These are phyloP conservation scores for Gasteruption jaculator DNA, from an alignment of 2,888 invertebrate species.

Conservation along the genomic window DNA sequence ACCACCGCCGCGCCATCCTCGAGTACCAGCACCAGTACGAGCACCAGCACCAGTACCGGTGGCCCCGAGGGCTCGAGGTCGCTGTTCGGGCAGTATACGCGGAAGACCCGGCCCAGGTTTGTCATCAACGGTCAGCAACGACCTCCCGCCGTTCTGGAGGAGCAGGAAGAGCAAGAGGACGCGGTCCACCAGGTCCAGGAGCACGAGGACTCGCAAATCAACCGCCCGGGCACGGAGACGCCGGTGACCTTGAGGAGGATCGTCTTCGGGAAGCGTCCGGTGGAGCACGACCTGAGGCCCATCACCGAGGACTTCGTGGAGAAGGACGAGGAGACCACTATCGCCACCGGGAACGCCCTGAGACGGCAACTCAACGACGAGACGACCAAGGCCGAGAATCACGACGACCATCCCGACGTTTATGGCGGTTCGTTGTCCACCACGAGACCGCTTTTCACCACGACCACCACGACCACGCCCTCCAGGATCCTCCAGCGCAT, in stretches of 20 bases:
- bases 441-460: constrained; percentile 66
- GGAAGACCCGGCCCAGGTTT: constrained; percentile 39
- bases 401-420: constrained; percentile 66
- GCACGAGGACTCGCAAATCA: constrained; percentile 44
- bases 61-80: constrained; percentile 39
- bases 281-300: constrained; percentile 45
- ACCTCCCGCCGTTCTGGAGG: constrained; percentile 32
- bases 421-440: constrained; percentile 65
- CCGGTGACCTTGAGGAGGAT: constrained; percentile 31
- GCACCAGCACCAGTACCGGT: constrained; percentile 44
- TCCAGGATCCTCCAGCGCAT: constrained; percentile 55
- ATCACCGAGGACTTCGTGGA: constrained; percentile 47
- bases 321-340: constrained; percentile 49
- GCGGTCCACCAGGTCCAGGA: too few species aligned
- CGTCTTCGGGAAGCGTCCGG: constrained; percentile 41
- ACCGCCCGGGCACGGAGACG: constrained; percentile 37
- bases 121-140: constrained; percentile 44
- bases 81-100: constrained; percentile 38
- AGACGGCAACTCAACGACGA: constrained; percentile 62
- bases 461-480: constrained; percentile 58
- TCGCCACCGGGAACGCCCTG: constrained; percentile 56
- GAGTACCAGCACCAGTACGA: constrained; percentile 23
- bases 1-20: constrained; percentile 35
- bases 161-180: constrained; percentile 23
- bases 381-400: constrained; percentile 53